Evolutionary conservation across 1,140 invertebrate genomes (phyloP).

Genomic region (Platyscapa corneri): DNA sequence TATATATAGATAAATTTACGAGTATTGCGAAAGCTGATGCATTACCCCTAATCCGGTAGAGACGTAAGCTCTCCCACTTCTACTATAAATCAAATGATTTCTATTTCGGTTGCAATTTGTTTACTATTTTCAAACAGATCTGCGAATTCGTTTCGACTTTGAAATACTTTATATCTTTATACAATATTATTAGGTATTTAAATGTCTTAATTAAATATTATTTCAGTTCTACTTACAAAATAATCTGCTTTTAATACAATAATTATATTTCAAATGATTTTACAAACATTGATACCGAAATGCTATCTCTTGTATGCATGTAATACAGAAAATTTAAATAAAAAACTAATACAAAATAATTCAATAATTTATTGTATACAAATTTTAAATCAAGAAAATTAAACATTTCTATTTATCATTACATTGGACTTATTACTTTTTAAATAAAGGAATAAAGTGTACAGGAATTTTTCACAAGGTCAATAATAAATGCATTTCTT

Average conservation of each 20-base stretch:
- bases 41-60: neutral
- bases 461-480: neutral
- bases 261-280: too few species aligned
- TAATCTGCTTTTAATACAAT: too few species aligned
- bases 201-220: neutral
- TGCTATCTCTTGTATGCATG: too few species aligned
- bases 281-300: too few species aligned
- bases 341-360: too few species aligned
- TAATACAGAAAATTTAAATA: too few species aligned
- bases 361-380: too few species aligned
- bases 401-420: neutral
- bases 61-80: neutral
- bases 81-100: neutral
- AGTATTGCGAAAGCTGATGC: neutral
- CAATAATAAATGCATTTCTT: constrained; percentile 24
- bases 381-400: neutral
- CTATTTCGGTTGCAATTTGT: neutral
- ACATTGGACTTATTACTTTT: neutral
- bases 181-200: neutral
- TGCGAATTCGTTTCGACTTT: neutral
- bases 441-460: neutral
- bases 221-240: neutral
- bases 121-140: neutral
- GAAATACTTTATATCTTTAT: neutral
- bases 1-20: neutral